Evolutionary conservation across 2,888 invertebrate genomes (phyloP).

Genomic region (Drosophila atripex): DNA sequence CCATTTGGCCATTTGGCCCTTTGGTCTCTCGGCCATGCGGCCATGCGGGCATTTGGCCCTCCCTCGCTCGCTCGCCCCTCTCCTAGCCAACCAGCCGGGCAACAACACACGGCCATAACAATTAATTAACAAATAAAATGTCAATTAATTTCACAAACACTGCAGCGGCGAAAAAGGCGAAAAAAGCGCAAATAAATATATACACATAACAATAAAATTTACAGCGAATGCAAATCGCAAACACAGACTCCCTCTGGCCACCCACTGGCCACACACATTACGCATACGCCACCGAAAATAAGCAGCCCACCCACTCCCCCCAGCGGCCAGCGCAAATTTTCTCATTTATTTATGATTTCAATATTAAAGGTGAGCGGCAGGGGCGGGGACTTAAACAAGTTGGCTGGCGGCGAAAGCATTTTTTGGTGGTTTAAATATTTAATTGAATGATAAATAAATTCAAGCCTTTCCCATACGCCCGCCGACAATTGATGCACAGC

Average conservation of each 20-base stretch:
- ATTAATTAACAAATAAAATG: slow-evolving; percentile 83
- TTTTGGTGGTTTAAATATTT: slow-evolving; percentile 81
- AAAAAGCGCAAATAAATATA: slow-evolving; percentile 48
- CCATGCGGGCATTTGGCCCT: slow-evolving; percentile 62
- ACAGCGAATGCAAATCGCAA: slow-evolving; percentile 45
- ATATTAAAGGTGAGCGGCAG: slow-evolving; percentile 71
- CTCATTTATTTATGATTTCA: slow-evolving; percentile 81
- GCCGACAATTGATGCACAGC: slow-evolving; percentile 28
- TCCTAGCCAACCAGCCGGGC: slow-evolving; percentile 49
- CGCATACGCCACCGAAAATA: slow-evolving; percentile 36
- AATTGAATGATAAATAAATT: slow-evolving; percentile 81
- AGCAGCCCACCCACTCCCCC: slow-evolving; percentile 16
- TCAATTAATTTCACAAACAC: slow-evolving; percentile 82
- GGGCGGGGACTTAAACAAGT: slow-evolving; percentile 48
- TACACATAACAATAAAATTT: slow-evolving; percentile 79
- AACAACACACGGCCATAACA: slow-evolving; percentile 65
- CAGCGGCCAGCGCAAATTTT: slow-evolving; percentile 53
- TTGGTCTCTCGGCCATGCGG: slow-evolving; percentile 53
- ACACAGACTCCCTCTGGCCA: too few species aligned
- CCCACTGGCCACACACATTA: slow-evolving; percentile 4
- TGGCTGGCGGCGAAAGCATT: slow-evolving; percentile 73
- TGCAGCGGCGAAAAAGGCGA: slow-evolving; percentile 60
- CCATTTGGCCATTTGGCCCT: slow-evolving; percentile 67
- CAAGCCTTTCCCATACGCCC: slow-evolving; percentile 53
- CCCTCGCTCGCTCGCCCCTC: slow-evolving; percentile 20